phyloP scores from a whole-genome alignment of 2,113 vertebrate species.

The Australoheros scitulus region DNA sequence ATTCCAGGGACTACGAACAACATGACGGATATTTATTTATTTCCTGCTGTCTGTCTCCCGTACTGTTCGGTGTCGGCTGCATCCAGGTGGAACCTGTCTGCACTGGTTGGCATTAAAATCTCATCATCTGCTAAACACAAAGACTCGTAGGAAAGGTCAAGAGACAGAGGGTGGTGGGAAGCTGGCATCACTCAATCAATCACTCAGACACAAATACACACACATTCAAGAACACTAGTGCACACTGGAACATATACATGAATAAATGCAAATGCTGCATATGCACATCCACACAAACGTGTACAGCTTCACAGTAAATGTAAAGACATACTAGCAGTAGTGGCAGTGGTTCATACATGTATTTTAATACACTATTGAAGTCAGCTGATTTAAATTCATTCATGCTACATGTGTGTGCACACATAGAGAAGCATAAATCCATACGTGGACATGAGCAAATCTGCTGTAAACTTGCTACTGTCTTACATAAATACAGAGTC shows the following conservation, averaged over 20 bases:
- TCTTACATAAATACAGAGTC: conserved; percentile 2
- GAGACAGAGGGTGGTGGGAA: conserved; percentile 46
- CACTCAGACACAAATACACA: conserved; percentile 17
- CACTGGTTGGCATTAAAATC: conserved; percentile 47
- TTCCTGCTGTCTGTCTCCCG: not conserved
- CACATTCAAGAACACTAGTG: not conserved
- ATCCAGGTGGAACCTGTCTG: conserved; percentile 17
- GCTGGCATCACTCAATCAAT: conserved; percentile 19
- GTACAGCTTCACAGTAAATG: not conserved
- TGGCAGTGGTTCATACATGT: not conserved
- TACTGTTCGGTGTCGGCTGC: not conserved
- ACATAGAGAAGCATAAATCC: not conserved
- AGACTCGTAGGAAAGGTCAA: conserved; percentile 57
- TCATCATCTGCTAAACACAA: conserved; percentile 57
- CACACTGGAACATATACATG: not conserved
- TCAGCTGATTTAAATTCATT: not conserved
- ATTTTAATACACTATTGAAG: not conserved
- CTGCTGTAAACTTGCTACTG: not conserved
- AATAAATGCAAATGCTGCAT: not conserved
- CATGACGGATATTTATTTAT: not conserved
- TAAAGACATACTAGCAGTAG: no score
- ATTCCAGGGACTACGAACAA: not conserved
- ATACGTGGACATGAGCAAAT: not conserved
- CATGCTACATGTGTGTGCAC: not conserved
- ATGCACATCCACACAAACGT: not conserved